A percentile compares a stretch with the other conserved stretches of the same genome.
These are phyloP conservation scores for Serrognathus titanus DNA, from an alignment of 2,888 invertebrate species.

Conservation along the genomic window DNA sequence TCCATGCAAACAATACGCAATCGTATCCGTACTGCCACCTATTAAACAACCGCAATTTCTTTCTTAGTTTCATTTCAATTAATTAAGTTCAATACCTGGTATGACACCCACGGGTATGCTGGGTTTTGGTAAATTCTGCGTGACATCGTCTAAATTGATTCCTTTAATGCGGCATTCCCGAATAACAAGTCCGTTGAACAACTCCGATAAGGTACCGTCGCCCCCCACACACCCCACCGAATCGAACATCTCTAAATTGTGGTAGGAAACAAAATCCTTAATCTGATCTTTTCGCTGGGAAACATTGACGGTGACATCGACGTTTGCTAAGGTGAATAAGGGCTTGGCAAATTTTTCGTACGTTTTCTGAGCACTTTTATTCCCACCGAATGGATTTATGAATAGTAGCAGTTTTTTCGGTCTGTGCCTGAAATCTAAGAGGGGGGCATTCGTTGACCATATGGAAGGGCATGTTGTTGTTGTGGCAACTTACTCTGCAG, in stretches of 20 bases:
- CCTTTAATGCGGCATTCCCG: slow-evolving; percentile 54
- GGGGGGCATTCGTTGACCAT: slow-evolving; percentile 20
- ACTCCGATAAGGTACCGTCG: slow-evolving; percentile 82
- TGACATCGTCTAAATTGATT: slow-evolving; percentile 54
- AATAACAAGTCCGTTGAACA: slow-evolving; percentile 69
- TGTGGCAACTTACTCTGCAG: slow-evolving; percentile 49
- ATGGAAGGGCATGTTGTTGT: background rate
- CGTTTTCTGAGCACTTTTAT: slow-evolving; percentile 66
- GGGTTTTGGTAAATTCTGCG: slow-evolving; percentile 51
- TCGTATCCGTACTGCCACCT: slow-evolving; percentile 73
- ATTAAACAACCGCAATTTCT: slow-evolving; percentile 32
- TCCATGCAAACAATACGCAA: slow-evolving; percentile 76
- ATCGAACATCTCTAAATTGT: slow-evolving; percentile 58
- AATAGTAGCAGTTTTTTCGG: slow-evolving; percentile 73
- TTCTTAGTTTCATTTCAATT: background rate
- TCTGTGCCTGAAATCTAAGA: slow-evolving; percentile 53
- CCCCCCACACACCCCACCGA: slow-evolving; percentile 81
- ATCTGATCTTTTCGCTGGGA: slow-evolving; percentile 78
- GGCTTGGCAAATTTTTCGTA: slow-evolving; percentile 72
- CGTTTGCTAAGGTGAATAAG: slow-evolving; percentile 60
- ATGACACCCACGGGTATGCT: slow-evolving; percentile 60
- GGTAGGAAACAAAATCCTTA: slow-evolving; percentile 60
- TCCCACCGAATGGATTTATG: slow-evolving; percentile 82
- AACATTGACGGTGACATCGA: slow-evolving; percentile 63
- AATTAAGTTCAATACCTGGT: slow-evolving; percentile 42